Base-by-base conservation (phyloP, 1,140 invertebrate species). In the Saccostrea echinata region DNA sequence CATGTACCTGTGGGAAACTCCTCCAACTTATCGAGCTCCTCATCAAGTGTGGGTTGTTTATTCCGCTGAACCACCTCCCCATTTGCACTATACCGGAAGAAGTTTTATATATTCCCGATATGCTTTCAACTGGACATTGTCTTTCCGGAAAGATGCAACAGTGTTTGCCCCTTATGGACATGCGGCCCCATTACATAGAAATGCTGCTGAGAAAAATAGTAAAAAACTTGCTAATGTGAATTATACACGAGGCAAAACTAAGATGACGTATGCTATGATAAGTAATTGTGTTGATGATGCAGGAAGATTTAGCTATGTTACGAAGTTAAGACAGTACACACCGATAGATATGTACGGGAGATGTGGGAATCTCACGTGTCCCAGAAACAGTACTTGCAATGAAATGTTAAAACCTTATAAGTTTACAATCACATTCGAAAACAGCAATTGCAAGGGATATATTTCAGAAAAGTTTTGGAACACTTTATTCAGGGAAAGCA, bases 371-470 rank as follows among this genome's bases (percentile, higher is more conserved):
- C 87, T 86, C 24, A 85, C 86, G 1, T 90, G 85, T 24, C 89
- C 71, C 55, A 64, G 86, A 71, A 64, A 76, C 52, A 90, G 90
- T 12, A 85, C 90, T 21, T 93, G 92, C 86, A 71, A 57, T 27
- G 89, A 93, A 53, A 87, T 90, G 13, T 64, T 91, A 33, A 88
- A 87, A 43, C 76, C 98, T 21, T 99, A 99, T 95, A 99, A 99
- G 94, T 99, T 99, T 95, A 99, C 93, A 86, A 84, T 94, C 43
- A 90, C 94, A 4, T 94, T 95, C 85, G 94, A 95, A 91, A 95
- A 95, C 90, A 92, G 92, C 82, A 92, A 93, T 84, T 95, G 94
- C 85, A 90, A 89, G 82, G 93, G 94, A 89, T 95, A 95, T 90
- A 91, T 94, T 35, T 94, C 94, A 8, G 94, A 95, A 90, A 95